Conservation (phyloP, 1,140 invertebrate species). For the Formica exsecta region DNA sequence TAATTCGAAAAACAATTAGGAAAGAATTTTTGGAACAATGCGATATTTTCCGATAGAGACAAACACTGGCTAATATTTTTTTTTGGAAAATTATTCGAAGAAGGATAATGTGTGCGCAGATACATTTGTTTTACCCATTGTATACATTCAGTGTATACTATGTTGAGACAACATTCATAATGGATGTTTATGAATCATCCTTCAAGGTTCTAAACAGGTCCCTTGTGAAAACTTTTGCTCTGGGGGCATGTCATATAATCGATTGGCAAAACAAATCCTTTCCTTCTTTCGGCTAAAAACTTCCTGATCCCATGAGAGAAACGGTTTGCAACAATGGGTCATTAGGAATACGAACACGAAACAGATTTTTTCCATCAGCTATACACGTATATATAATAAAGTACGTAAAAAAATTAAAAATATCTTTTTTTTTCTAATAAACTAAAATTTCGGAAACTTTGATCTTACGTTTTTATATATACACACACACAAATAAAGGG, state of each 20-base stretch:
- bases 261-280: background rate
- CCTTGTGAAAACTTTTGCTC: background rate
- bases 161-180: too few relatives aligned
- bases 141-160: too few relatives aligned
- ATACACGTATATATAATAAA: background rate
- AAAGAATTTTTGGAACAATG: too few relatives aligned
- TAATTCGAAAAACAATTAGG: too few relatives aligned
- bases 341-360: background rate
- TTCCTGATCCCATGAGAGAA: background rate
- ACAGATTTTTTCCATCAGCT: background rate
- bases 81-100: too few relatives aligned
- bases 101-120: too few relatives aligned
- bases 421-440: background rate
- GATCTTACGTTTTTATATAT: background rate
- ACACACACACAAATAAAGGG: background rate
- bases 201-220: too few relatives aligned
- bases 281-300: background rate
- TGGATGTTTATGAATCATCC: too few relatives aligned
- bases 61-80: too few relatives aligned
- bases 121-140: too few relatives aligned
- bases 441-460: background rate
- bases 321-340: background rate
- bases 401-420: background rate
- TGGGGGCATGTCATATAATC: background rate
- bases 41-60: too few relatives aligned